Percentiles rank a stretch among this genome's conserved stretches.
phyloP scores from a whole-genome alignment of 1,140 invertebrate species.

The Scylla paramamosain region DNA sequence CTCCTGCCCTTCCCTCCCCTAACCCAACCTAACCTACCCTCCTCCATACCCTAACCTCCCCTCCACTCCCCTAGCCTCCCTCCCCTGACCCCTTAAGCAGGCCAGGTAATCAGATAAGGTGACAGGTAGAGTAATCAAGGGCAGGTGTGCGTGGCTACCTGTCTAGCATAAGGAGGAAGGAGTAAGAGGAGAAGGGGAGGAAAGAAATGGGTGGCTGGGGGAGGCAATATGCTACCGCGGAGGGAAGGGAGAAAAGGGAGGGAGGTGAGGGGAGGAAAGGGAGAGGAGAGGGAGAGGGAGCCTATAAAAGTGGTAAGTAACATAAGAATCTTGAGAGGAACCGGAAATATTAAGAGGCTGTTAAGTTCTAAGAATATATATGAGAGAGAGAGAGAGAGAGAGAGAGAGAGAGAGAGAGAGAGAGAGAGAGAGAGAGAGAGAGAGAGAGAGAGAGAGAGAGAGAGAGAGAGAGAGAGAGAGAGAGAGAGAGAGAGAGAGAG shows the following conservation, averaged over 20 bases:
- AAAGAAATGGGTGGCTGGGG: not conserved
- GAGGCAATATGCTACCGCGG: not conserved
- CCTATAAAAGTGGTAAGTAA: not conserved
- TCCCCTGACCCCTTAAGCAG: not conserved
- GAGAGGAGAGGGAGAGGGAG: not conserved
- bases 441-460: not conserved
- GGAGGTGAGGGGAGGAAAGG: too few relatives aligned
- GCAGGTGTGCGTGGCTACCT: constrained; percentile 17
- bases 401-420: not conserved
- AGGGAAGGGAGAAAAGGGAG: too few relatives aligned
- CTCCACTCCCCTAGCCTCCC: not conserved
- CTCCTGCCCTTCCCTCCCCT: too few relatives aligned
- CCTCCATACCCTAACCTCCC: not conserved
- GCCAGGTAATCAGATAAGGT: constrained; percentile 11
- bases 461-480: not conserved
- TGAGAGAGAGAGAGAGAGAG: not conserved
- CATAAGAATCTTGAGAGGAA: not conserved
- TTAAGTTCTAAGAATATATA: constrained; percentile 14
- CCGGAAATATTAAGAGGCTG: not conserved
- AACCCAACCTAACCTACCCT: too few relatives aligned
- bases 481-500: not conserved
- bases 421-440: not conserved
- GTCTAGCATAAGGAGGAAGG: not conserved
- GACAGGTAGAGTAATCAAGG: constrained; percentile 1
- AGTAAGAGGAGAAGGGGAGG: not conserved